Evolutionary conservation across 2,888 invertebrate species (phyloP).

Genomic region (Hyles lineata): DNA sequence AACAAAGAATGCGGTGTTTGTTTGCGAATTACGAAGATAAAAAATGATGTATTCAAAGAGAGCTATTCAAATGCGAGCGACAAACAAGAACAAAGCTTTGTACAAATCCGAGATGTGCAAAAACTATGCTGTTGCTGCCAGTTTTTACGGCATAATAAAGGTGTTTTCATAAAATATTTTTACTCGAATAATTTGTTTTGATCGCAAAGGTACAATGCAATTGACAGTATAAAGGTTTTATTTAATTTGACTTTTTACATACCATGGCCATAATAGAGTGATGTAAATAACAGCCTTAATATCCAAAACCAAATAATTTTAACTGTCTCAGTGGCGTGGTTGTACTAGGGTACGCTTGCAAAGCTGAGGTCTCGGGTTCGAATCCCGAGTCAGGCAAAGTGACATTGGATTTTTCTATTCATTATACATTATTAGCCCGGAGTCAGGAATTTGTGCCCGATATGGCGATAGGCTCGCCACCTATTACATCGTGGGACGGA

Average conservation of each 20-base stretch:
- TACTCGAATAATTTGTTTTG: not conserved
- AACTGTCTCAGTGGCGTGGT: too few relatives aligned
- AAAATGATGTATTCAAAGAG: conserved; percentile 33
- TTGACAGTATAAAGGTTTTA: not conserved
- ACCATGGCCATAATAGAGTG: too few relatives aligned
- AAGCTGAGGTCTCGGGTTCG: too few relatives aligned
- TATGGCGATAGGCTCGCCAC: too few relatives aligned
- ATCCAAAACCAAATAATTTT: too few relatives aligned
- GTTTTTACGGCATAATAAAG: not conserved
- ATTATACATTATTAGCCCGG: too few relatives aligned
- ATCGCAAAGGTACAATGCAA: not conserved
- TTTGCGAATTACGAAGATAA: conserved; percentile 35
- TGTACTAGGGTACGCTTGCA: too few relatives aligned
- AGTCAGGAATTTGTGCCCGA: too few relatives aligned
- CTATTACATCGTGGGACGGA: too few relatives aligned
- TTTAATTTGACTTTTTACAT: not conserved
- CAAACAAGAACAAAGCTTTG: conserved; percentile 39
- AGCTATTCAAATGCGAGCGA: conserved; percentile 41
- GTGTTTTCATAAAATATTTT: not conserved
- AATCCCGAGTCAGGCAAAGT: too few relatives aligned
- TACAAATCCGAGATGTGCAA: conserved; percentile 37
- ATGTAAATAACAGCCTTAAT: too few relatives aligned
- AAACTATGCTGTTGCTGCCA: not conserved
- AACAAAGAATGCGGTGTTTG: conserved; percentile 34
- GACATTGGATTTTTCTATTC: too few relatives aligned